These are phyloP conservation scores for Cenopis cana DNA, from an alignment of 2,888 invertebrate species.

Conservation along the genomic window DNA sequence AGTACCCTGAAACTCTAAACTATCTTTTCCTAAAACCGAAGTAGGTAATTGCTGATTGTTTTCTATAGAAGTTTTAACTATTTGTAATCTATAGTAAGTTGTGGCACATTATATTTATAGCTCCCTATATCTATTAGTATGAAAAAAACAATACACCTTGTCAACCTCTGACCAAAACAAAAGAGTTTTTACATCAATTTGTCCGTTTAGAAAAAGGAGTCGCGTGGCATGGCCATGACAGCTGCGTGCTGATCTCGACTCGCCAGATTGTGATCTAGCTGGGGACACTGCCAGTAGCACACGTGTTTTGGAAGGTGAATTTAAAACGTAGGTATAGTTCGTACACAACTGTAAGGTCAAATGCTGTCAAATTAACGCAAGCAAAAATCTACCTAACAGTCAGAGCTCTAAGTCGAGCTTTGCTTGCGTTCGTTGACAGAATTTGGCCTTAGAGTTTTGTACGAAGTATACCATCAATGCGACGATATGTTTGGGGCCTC, in stretches of 20 bases:
- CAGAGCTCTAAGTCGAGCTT: too few relatives aligned
- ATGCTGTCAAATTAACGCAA: too few relatives aligned
- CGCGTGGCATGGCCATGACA: slow-evolving; percentile 61
- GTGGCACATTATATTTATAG: not conserved
- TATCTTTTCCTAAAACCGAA: too few relatives aligned
- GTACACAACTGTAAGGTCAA: too few relatives aligned
- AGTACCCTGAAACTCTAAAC: too few relatives aligned
- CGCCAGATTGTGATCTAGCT: slow-evolving; percentile 63
- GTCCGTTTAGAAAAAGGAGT: slow-evolving; percentile 39
- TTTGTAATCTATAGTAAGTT: not conserved
- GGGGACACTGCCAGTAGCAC: slow-evolving; percentile 49
- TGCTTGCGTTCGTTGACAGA: too few relatives aligned
- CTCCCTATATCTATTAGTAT: slow-evolving; percentile 4
- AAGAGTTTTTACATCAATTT: slow-evolving; percentile 48
- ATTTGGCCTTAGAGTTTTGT: too few relatives aligned
- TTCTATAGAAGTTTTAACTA: not conserved
- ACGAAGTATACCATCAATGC: slow-evolving; percentile 14
- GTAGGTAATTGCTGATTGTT: too few relatives aligned
- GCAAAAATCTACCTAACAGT: too few relatives aligned
- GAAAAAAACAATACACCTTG: slow-evolving; percentile 37
- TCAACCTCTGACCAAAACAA: slow-evolving; percentile 41
- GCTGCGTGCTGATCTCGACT: slow-evolving; percentile 55
- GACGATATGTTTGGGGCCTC: not conserved
- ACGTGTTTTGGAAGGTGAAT: slow-evolving; percentile 50
- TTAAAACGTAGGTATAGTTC: too few relatives aligned